Percentiles rank a stretch among this genome's conserved stretches.
These are phyloP conservation scores for Danionella dracula DNA, from an alignment of 2,797 vertebrate species.

Conservation along the genomic window DNA sequence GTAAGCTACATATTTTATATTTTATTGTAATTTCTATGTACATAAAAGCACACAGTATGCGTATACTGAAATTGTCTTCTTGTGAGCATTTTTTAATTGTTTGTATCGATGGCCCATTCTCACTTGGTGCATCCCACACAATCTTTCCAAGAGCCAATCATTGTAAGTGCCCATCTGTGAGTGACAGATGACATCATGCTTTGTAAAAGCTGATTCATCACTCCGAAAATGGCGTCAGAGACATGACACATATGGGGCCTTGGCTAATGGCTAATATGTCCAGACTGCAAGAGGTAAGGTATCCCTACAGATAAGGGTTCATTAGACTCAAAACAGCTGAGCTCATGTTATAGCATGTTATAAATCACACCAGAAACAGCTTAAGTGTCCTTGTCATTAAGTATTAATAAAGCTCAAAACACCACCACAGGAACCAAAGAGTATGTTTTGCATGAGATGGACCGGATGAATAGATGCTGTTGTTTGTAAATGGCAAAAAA, in stretches of 20 bases:
- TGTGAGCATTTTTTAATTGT: not conserved
- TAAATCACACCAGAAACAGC: constrained; percentile 51
- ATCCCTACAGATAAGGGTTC: constrained; percentile 24
- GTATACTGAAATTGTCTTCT: too few relatives aligned
- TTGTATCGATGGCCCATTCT: too few relatives aligned
- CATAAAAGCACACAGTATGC: not conserved
- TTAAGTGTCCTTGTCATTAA: constrained; percentile 55
- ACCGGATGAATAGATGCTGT: not conserved
- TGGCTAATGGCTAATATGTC: not conserved
- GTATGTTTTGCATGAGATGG: constrained; percentile 35
- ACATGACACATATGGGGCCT: not conserved
- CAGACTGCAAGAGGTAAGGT: constrained; percentile 26
- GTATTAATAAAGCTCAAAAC: constrained; percentile 62
- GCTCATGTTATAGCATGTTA: constrained; percentile 29
- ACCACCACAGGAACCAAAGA: constrained; percentile 59
- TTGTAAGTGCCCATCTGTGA: constrained; percentile 27
- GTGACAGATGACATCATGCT: constrained; percentile 11
- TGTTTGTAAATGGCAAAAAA: not conserved
- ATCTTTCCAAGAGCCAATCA: constrained; percentile 11
- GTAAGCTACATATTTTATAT: not conserved
- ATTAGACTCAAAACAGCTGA: not conserved
- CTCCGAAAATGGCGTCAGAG: not conserved
- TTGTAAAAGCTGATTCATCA: constrained; percentile 20
- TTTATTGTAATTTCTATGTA: too few relatives aligned
- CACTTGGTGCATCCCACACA: not conserved